These are phyloP conservation scores for Plusia festucae DNA, from an alignment of 2,888 invertebrate species.

Conservation along the genomic window DNA sequence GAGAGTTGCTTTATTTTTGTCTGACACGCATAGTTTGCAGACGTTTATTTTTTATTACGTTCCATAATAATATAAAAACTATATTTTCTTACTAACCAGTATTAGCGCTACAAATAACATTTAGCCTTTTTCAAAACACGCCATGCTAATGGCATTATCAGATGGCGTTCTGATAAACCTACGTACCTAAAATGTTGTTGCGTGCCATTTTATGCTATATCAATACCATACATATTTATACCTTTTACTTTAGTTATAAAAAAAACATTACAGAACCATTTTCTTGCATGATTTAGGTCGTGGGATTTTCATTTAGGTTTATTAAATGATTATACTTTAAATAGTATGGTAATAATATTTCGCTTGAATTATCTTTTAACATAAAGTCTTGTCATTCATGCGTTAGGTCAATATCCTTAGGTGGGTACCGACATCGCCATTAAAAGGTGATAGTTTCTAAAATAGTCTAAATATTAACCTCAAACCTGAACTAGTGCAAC, in stretches of 20 bases:
- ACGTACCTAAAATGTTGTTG: too few relatives aligned
- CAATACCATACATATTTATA: conserved; percentile 5
- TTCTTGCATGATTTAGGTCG: background rate
- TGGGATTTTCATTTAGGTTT: background rate
- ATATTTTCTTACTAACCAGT: background rate
- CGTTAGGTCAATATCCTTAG: background rate
- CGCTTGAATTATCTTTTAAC: too few relatives aligned
- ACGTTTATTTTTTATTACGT: background rate
- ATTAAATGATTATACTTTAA: background rate
- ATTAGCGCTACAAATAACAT: background rate
- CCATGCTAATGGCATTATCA: conserved; percentile 17
- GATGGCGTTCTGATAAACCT: conserved; percentile 22
- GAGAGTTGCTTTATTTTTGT: background rate
- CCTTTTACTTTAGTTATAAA: conserved; percentile 1
- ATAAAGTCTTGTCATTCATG: too few relatives aligned
- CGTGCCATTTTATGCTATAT: background rate
- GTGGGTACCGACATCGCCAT: background rate
- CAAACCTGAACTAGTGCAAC: background rate
- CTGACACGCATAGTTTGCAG: background rate
- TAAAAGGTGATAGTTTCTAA: background rate
- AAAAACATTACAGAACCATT: background rate
- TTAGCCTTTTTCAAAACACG: conserved; percentile 6
- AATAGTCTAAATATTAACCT: background rate
- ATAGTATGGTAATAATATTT: too few relatives aligned
- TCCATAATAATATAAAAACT: background rate